These are phyloP conservation scores for Sapajus apella DNA, from an alignment of 2,113 vertebrate genomes.

Conservation along the genomic window DNA sequence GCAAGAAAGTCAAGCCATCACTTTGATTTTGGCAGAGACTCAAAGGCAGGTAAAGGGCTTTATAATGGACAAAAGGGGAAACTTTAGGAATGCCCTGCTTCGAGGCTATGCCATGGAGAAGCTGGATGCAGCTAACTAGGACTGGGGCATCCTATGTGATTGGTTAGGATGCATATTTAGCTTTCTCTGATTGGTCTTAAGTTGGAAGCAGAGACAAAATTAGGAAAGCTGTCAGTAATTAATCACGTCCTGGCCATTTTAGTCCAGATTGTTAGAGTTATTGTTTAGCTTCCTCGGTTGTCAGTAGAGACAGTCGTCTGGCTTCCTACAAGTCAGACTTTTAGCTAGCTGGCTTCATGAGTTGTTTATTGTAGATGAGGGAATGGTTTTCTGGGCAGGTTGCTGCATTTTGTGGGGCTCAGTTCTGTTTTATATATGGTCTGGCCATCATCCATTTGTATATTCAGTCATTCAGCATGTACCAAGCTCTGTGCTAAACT, in stretches of 20 bases:
- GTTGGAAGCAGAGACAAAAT: background rate
- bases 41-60: background rate
- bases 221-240: background rate
- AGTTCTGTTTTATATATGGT: background rate
- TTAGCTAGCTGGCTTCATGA: background rate
- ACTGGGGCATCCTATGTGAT: rapidly evolving
- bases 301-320: background rate
- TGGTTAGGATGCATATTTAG: background rate
- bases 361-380: background rate
- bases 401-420: no score
- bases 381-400: background rate
- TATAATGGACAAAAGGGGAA: background rate
- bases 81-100: background rate
- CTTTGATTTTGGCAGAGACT: background rate
- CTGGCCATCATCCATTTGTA: background rate
- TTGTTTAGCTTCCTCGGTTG: background rate
- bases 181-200: background rate
- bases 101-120: background rate
- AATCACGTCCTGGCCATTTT: background rate
- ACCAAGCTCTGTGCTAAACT: background rate
- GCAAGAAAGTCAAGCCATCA: no score
- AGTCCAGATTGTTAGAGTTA: background rate
- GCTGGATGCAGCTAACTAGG: no score
- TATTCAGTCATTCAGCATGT: background rate
- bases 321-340: background rate